phyloP scores from a whole-genome alignment of 2,888 invertebrate genomes.

The Lochmaea crataegi region DNA sequence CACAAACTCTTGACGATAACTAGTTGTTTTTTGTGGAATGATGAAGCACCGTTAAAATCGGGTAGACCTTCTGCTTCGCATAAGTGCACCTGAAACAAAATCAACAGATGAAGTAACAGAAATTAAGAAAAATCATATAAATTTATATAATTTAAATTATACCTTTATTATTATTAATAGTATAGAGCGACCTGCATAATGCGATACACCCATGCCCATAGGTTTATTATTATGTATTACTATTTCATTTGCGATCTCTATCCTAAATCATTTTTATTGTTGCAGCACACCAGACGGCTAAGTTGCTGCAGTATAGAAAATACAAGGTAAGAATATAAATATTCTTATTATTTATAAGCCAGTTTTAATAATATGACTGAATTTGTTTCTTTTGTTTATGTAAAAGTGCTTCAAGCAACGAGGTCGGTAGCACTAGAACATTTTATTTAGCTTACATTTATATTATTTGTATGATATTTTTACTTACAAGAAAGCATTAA shows the following conservation, averaged over 20 bases:
- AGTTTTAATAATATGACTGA: no score
- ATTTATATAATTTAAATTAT: no score
- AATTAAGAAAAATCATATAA: no score
- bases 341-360: not conserved
- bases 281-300: not conserved
- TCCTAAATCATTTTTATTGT: not conserved
- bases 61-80: slow-evolving; percentile 83
- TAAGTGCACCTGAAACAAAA: slow-evolving; percentile 73
- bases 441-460: no score
- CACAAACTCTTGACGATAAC: slow-evolving; percentile 82
- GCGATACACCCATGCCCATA: not conserved
- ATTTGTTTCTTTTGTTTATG: no score
- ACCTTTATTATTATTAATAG: not conserved
- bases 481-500: no score
- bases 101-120: not conserved
- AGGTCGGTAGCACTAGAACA: no score
- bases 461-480: no score
- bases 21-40: slow-evolving; percentile 76
- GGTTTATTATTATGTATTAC: not conserved
- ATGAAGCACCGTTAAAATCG: slow-evolving; percentile 74
- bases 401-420: no score
- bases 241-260: not conserved
- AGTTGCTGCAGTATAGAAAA: not conserved
- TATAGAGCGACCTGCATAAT: not conserved
- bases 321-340: not conserved